Percentiles rank a stretch among this genome's conserved stretches.
phyloP scores from a whole-genome alignment of 2,888 invertebrate genomes.

The Eupithecia vulgata region DNA sequence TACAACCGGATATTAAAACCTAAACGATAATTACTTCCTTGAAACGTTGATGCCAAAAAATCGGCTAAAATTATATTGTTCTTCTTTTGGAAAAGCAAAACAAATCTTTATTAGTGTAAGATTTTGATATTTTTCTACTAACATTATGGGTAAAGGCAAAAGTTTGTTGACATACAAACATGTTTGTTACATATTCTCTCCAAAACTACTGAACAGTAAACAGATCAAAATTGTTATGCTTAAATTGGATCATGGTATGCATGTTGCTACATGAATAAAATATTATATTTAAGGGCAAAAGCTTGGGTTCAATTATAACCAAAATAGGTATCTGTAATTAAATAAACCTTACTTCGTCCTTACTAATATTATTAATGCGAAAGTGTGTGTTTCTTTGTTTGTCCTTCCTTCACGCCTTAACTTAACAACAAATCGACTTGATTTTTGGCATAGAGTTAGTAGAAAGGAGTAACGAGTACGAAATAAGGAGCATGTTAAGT shows the following conservation, averaged over 20 bases:
- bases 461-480: no score
- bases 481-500: no score
- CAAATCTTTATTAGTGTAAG: background rate
- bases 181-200: background rate
- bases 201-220: background rate
- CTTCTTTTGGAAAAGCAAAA: background rate
- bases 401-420: no score
- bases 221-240: background rate
- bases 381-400: no score
- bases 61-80: background rate
- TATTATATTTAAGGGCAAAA: background rate
- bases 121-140: background rate
- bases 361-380: no score
- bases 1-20: constrained; percentile 1
- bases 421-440: no score
- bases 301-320: background rate
- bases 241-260: background rate
- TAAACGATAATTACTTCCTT: constrained; percentile 11
- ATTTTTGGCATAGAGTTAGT: no score
- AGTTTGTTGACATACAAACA: background rate
- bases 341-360: no score
- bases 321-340: background rate
- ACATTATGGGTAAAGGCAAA: background rate
- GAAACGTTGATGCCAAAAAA: background rate
- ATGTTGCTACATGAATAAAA: background rate